These are phyloP conservation scores for Mugil cephalus DNA, from an alignment of 2,113 vertebrate genomes.

Conservation along the genomic window DNA sequence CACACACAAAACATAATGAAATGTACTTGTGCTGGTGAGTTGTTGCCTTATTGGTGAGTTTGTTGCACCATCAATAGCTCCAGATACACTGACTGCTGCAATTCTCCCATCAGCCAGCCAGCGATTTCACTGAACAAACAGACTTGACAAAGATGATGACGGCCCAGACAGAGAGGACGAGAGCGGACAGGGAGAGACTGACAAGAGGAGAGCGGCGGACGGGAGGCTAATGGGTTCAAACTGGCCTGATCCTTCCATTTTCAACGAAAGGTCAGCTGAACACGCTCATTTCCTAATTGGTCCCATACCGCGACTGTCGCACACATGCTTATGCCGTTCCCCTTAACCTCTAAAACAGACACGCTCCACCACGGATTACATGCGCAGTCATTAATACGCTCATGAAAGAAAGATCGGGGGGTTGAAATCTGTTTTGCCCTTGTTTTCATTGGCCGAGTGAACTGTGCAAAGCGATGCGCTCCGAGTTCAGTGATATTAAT, in stretches of 20 bases:
- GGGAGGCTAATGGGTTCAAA: constrained; percentile 32
- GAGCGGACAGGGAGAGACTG: no score
- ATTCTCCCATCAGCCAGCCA: no score
- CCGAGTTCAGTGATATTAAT: constrained; percentile 71
- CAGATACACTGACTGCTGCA: no score
- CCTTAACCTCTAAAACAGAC: background rate
- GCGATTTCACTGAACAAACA: background rate
- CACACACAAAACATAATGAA: background rate
- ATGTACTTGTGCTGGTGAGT: no score
- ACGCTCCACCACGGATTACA: no score
- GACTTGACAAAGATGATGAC: background rate
- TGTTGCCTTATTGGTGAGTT: no score
- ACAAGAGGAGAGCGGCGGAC: no score
- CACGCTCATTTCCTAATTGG: constrained; percentile 40
- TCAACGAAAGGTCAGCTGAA: constrained; percentile 29
- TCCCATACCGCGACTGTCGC: constrained; percentile 39
- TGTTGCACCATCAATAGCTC: no score
- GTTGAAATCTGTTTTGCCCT: constrained; percentile 57
- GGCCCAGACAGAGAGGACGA: no score
- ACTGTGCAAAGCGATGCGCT: constrained; percentile 58
- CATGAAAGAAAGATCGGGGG: constrained; percentile 59
- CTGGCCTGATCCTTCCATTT: constrained; percentile 48
- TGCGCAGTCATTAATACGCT: background rate
- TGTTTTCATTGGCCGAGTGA: constrained; percentile 66
- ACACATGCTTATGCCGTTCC: background rate